A percentile compares a stretch with the other conserved stretches of the same genome.
These are phyloP conservation scores for Paramuricea clavata DNA, from an alignment of 92 coral and sea anemone genomes.

Conservation along the genomic window DNA sequence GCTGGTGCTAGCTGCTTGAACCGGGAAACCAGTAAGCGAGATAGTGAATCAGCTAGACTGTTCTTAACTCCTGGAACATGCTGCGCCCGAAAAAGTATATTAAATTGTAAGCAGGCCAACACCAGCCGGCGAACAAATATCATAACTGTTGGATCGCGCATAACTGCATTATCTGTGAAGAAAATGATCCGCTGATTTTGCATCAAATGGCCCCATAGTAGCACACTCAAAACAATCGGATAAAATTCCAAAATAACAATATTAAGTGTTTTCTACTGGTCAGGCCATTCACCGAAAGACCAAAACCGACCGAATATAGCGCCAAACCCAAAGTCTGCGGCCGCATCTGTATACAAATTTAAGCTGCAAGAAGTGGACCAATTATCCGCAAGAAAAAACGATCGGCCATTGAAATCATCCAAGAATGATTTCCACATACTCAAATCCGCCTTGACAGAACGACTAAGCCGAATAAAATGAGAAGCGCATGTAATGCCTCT, in stretches of 20 bases:
- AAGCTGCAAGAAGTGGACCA: background rate
- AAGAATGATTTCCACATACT: background rate
- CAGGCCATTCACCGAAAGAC: slow-evolving; percentile 20
- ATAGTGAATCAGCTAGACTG: background rate
- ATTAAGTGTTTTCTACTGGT: background rate
- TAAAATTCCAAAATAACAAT: background rate
- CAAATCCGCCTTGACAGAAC: background rate
- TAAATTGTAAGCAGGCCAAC: background rate
- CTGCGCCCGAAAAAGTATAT: background rate
- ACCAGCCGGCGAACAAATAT: too few relatives aligned
- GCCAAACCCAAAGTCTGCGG: background rate
- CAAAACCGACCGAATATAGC: background rate
- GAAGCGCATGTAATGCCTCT: background rate
- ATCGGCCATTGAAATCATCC: too few relatives aligned
- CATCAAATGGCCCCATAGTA: background rate
- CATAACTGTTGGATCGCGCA: background rate
- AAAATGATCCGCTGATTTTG: background rate
- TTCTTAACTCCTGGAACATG: too few relatives aligned
- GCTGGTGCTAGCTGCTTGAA: background rate
- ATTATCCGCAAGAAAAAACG: background rate
- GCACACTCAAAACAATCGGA: slow-evolving; percentile 18
- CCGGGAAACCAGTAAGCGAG: too few relatives aligned
- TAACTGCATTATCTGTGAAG: background rate
- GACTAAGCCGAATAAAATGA: background rate
- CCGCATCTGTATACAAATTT: background rate